phyloP scores from a whole-genome alignment of 1,140 invertebrate genomes.

The Bombus turneri region DNA sequence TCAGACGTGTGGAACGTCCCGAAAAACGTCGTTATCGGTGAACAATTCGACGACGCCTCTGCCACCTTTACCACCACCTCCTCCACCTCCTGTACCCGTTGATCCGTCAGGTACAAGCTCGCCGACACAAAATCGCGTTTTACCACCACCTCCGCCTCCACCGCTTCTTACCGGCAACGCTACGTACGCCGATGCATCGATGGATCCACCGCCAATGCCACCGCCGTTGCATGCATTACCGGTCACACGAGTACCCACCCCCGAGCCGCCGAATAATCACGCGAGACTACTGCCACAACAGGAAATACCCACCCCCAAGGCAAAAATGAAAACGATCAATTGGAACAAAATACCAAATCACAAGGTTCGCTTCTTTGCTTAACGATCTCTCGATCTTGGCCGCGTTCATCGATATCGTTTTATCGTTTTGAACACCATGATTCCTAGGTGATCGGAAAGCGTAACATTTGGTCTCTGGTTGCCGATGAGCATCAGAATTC shows the following conservation, averaged over 20 bases:
- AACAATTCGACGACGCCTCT: slow-evolving; percentile 66
- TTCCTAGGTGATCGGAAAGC: slow-evolving; percentile 88
- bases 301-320: slow-evolving; percentile 92
- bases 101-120: slow-evolving; percentile 67
- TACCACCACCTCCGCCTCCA: slow-evolving; percentile 79
- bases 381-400: no score
- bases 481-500: slow-evolving; percentile 92
- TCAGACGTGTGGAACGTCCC: slow-evolving; percentile 74
- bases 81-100: slow-evolving; percentile 75
- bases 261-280: slow-evolving; percentile 77
- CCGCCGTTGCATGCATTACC: slow-evolving; percentile 77
- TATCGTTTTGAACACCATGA: no score
- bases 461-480: slow-evolving; percentile 96
- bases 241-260: slow-evolving; percentile 75
- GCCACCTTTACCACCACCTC: slow-evolving; percentile 76
- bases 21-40: slow-evolving; percentile 76
- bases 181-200: slow-evolving; percentile 74
- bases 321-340: slow-evolving; percentile 97
- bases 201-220: slow-evolving; percentile 77
- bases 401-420: no score
- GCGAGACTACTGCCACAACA: slow-evolving; percentile 89
- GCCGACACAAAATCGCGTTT: slow-evolving; percentile 75
- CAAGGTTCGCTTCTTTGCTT: slow-evolving; percentile 81
- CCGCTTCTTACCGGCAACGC: slow-evolving; percentile 76
- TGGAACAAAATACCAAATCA: slow-evolving; percentile 96